Percentiles rank a stretch among this genome's conserved stretches.
Conservation (phyloP, 2,797 vertebrate species). For the Pseudochromis fuscus region DNA sequence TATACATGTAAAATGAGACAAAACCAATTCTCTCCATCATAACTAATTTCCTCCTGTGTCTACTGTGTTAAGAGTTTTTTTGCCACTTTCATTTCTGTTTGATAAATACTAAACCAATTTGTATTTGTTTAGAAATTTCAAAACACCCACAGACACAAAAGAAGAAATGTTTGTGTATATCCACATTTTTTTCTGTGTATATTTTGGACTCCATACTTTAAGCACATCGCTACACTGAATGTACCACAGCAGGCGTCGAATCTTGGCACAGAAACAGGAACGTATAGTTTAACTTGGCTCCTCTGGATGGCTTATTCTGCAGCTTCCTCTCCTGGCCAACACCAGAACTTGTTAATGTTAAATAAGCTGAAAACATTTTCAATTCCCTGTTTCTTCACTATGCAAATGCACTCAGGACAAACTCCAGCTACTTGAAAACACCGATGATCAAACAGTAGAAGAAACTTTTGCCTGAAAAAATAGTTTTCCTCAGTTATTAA, state of each 20-base stretch:
- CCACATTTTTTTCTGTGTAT: neutral
- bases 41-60: too few relatives aligned
- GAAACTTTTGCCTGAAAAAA: too few relatives aligned
- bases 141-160: neutral
- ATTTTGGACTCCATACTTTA: neutral
- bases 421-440: too few relatives aligned
- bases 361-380: neutral
- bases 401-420: neutral
- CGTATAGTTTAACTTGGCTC: constrained; percentile 47
- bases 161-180: neutral
- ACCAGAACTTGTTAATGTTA: neutral
- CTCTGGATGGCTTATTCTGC: neutral
- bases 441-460: too few relatives aligned
- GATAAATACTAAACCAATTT: neutral
- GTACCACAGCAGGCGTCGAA: constrained; percentile 5
- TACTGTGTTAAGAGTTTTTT: too few relatives aligned
- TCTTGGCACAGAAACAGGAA: constrained; percentile 20
- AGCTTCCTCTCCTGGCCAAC: constrained; percentile 40
- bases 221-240: neutral
- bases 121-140: neutral
- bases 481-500: too few relatives aligned
- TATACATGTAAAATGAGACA: neutral
- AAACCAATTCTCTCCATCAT: too few relatives aligned
- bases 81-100: too few relatives aligned
- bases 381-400: constrained; percentile 27